These are phyloP conservation scores for Acrobasis consociella DNA, from an alignment of 2,888 invertebrate genomes.

Conservation along the genomic window DNA sequence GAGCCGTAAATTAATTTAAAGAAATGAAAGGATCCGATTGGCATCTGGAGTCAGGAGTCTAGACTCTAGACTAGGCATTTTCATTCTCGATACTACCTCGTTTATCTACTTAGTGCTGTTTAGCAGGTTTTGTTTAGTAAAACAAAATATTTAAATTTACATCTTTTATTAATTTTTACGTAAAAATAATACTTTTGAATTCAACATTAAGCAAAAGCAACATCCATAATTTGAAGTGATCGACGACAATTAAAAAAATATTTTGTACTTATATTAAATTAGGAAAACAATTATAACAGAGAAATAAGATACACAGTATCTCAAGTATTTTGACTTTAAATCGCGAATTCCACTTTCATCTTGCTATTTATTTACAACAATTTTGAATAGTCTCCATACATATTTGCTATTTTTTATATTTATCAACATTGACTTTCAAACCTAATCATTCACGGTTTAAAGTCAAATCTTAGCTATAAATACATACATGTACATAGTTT, in stretches of 20 bases:
- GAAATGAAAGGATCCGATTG: too few species aligned
- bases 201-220: constrained; percentile 57
- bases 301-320: neutral
- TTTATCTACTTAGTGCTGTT: too few species aligned
- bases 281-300: constrained; percentile 24
- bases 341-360: neutral
- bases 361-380: too few species aligned
- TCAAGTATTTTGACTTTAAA: neutral
- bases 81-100: too few species aligned
- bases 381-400: too few species aligned
- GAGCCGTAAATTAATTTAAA: too few species aligned
- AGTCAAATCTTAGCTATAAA: constrained; percentile 2
- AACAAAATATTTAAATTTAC: constrained; percentile 45
- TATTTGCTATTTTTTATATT: too few species aligned
- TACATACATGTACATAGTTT: constrained; percentile 9
- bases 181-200: constrained; percentile 73
- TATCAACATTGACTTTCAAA: too few species aligned
- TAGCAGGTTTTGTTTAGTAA: too few species aligned
- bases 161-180: constrained; percentile 62
- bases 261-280: constrained; percentile 55
- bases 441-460: neutral
- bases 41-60: too few species aligned
- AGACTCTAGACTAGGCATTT: too few species aligned
- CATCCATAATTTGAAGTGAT: constrained; percentile 38
- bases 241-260: constrained; percentile 42